Conservation (phyloP, 1,140 invertebrate species). For the Trichonephila clavata region DNA sequence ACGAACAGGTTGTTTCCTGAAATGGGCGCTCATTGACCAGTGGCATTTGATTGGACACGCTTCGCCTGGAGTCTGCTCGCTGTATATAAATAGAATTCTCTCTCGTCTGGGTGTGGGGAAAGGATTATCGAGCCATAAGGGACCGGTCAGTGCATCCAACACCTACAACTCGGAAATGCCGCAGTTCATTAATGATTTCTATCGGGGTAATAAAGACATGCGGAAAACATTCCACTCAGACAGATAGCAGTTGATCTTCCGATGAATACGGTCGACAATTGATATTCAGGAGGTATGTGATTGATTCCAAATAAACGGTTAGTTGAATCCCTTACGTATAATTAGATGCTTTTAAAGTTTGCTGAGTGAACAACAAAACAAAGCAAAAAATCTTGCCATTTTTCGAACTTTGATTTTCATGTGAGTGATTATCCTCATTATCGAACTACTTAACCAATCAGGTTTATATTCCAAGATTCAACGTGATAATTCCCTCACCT, state of each 20-base stretch:
- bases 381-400: too few species aligned
- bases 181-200: constrained; percentile 13
- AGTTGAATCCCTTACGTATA: too few species aligned
- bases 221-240: background rate
- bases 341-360: too few species aligned
- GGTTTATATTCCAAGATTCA: too few species aligned
- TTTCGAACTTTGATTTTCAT: too few species aligned
- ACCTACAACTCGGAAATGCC: constrained; percentile 34
- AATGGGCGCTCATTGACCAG: background rate
- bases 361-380: too few species aligned
- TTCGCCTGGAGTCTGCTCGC: background rate
- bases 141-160: background rate
- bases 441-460: too few species aligned
- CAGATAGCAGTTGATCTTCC: background rate
- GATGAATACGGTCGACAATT: background rate
- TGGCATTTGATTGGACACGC: constrained; percentile 51
- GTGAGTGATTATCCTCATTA: too few species aligned
- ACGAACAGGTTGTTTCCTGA: constrained; percentile 68
- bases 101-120: background rate
- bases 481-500: too few species aligned
- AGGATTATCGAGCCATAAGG: background rate
- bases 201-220: background rate
- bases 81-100: constrained; percentile 43
- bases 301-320: background rate
- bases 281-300: background rate